A percentile compares a stretch with the other conserved stretches of the same genome.
These are phyloP conservation scores for Phenacoccus solenopsis DNA, from an alignment of 1,140 invertebrate species.

Conservation along the genomic window DNA sequence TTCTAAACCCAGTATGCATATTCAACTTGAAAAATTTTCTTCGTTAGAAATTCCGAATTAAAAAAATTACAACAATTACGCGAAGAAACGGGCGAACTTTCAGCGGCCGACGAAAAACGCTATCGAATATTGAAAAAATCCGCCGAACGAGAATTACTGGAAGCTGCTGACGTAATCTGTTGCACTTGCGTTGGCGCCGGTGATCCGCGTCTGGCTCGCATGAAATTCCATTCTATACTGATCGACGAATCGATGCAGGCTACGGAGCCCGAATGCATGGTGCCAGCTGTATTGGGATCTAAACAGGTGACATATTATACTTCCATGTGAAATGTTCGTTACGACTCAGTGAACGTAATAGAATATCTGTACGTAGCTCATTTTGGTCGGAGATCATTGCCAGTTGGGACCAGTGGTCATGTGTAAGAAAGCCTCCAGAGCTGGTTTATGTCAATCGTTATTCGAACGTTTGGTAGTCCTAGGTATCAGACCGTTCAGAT, in stretches of 20 bases:
- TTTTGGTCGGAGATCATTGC: conserved; percentile 97
- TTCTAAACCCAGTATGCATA: neutral
- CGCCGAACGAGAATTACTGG: conserved; percentile 81
- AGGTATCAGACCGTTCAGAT: conserved; percentile 83
- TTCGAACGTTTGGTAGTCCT: conserved; percentile 95
- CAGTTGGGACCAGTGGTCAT: conserved; percentile 97
- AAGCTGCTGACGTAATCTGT: conserved; percentile 96
- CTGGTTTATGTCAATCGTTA: conserved; percentile 91
- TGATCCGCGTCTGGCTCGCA: conserved; percentile 75
- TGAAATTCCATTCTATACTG: conserved; percentile 93
- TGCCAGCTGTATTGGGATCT: conserved; percentile 94
- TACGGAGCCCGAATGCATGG: conserved; percentile 97
- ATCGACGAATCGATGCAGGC: conserved; percentile 97
- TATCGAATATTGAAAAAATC: conserved; percentile 84
- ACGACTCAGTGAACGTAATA: neutral
- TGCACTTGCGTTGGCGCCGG: conserved; percentile 98
- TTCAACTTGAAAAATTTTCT: neutral
- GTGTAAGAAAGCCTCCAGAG: conserved; percentile 97
- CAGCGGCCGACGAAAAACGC: conserved; percentile 84
- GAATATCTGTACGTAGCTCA: conserved; percentile 46
- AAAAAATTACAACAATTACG: conserved; percentile 93
- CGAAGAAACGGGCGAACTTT: conserved; percentile 93
- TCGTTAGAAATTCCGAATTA: conserved; percentile 63
- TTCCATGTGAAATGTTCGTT: neutral
- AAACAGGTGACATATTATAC: conserved; percentile 43